Evolutionary conservation across 2,113 vertebrate species (phyloP).

Genomic region (Rousettus leschenaultii): DNA sequence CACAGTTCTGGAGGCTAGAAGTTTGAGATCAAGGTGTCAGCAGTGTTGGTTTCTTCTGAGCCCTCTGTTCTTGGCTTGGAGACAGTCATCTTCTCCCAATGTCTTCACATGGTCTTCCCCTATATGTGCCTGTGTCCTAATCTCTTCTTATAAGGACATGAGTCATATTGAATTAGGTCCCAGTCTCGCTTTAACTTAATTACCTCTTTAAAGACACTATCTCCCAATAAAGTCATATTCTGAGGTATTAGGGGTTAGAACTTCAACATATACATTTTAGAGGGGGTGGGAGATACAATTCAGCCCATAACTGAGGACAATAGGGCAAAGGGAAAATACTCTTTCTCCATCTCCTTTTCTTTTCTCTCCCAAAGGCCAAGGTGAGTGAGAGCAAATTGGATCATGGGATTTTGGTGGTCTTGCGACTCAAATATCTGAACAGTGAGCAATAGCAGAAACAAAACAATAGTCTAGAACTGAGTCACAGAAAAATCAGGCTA

Average conservation of each 20-base stretch:
- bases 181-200: not conserved
- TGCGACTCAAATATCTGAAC: not conserved
- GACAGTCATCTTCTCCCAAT: not conserved
- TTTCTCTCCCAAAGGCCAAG: not conserved
- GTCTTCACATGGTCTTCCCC: not conserved
- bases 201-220: not conserved
- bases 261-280: not conserved
- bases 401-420: not conserved
- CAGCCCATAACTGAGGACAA: not conserved
- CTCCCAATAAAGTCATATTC: not conserved
- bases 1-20: not conserved
- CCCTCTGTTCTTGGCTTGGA: not conserved
- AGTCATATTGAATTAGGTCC: not conserved
- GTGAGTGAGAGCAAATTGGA: not conserved
- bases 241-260: not conserved
- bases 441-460: not conserved
- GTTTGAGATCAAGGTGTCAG: not conserved
- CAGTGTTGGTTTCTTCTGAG: not conserved
- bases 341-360: not conserved
- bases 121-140: not conserved
- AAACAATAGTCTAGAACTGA: not conserved
- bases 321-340: not conserved
- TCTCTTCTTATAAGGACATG: not conserved
- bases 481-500: not conserved
- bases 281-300: not conserved